Evolutionary conservation across 2,797 vertebrate species (phyloP).

Genomic region (Phataginus tricuspis): DNA sequence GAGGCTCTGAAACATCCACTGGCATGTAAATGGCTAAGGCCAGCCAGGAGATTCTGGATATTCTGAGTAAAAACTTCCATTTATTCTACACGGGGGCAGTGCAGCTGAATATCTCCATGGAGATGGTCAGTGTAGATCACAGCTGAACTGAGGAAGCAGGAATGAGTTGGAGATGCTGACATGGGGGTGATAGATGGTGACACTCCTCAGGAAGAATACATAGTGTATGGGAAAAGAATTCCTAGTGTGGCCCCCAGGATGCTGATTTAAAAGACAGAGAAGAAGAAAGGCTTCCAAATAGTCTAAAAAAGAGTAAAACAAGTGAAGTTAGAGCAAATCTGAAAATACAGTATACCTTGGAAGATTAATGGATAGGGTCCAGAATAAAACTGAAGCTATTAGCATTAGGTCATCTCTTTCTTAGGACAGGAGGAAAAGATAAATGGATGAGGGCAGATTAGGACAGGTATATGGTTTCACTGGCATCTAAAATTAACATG

Average conservation of each 20-base stretch:
- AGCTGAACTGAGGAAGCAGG: neutral
- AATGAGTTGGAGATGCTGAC: neutral
- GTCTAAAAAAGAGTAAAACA: neutral
- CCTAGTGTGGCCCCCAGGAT: accelerated
- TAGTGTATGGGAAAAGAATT: neutral
- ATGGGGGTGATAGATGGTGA: neutral
- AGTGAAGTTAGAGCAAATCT: neutral
- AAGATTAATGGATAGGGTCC: too few relatives aligned
- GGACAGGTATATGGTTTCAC: neutral
- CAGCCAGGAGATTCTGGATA: too few relatives aligned
- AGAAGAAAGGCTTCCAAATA: neutral
- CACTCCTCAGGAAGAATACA: too few relatives aligned
- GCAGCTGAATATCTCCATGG: neutral
- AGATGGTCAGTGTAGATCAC: neutral
- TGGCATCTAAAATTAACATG: neutral
- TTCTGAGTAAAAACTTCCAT: too few relatives aligned
- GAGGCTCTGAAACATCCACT: too few relatives aligned
- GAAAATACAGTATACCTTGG: neutral
- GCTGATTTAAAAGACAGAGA: neutral
- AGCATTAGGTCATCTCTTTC: neutral
- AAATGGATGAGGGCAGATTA: neutral
- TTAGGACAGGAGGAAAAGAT: neutral
- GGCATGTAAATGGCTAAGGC: too few relatives aligned
- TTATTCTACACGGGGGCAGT: too few relatives aligned
- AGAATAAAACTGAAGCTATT: neutral